Evolutionary conservation across 2,113 vertebrate species (phyloP), one percentile per base, ranked within the genome.

Genomic region (Piprites chloris): DNA sequence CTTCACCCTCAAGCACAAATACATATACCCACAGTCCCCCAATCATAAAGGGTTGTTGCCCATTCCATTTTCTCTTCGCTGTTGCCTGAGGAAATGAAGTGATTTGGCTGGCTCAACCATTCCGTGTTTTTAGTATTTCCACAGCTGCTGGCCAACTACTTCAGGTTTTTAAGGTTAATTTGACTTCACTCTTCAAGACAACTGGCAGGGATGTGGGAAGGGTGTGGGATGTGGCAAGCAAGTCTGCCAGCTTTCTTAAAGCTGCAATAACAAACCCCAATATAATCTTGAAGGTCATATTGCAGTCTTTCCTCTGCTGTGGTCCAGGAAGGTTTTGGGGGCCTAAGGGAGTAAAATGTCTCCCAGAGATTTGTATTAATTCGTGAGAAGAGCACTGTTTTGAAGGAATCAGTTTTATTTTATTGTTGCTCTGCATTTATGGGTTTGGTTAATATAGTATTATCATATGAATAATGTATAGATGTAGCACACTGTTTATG

Each of bases 161-260:
- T 89, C 74, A 92, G 84, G 84, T 95, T 97, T 95, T 93, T 96
- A 89, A 96, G 94, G 95, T 96, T 95, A 90, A 93, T 96, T 97
- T 95, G 93, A 85, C 91, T 96, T 95, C 76, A 55, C 37, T 97
- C 74, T 95, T 93, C 68, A 92, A 92, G 95, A 92, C 86, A 97
- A 86, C 93, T 97, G 94, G 91, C 93, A 95, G 93, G 74, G 77
- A 87, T 91, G 84, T 94, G 94, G 91, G 94, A 97, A 97, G 95
- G 89, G 89, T 95, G 93, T 97, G 94, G 93, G 94, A 93, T 95
- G 93, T 90, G 94, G 89, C 72, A 90, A 89, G 68, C 73, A 81
- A 84, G 93, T 86, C 93, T 97, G 95, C 83, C 94, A 92, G 89
- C 76, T 95, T 92, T 89, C 81, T 95, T 92, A 89, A 96, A 84